Conservation (phyloP, 2,113 vertebrate species). For the Microcebus lehilahytsara region DNA sequence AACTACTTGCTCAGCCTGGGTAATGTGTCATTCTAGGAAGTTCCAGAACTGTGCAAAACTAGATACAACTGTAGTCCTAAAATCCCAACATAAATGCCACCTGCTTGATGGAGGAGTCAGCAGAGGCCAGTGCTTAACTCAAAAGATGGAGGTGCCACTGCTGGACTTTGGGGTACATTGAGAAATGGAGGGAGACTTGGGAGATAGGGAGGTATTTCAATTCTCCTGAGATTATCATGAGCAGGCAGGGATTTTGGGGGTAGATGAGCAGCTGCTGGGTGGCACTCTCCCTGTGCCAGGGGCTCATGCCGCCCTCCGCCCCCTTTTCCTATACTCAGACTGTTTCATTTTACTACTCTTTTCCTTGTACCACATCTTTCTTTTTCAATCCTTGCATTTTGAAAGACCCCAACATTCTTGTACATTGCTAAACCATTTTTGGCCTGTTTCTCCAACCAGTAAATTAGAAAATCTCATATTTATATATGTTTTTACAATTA, state of each 20-base stretch:
- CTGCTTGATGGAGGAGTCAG: background rate
- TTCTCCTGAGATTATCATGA: accelerated
- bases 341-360: background rate
- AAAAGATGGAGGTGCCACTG: background rate
- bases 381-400: background rate
- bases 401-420: background rate
- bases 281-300: background rate
- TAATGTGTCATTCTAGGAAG: constrained; percentile 34
- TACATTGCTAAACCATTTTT: background rate
- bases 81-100: background rate
- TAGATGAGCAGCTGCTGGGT: background rate
- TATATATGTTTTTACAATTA: background rate
- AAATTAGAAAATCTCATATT: background rate
- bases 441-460: background rate
- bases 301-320: background rate
- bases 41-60: background rate
- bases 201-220: background rate
- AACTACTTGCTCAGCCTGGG: background rate
- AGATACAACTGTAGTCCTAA: background rate
- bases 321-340: background rate
- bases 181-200: background rate
- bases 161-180: background rate
- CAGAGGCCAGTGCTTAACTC: background rate
- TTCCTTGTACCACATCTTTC: background rate
- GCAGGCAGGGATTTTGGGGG: background rate